phyloP scores from a whole-genome alignment of 2,888 invertebrate species.

The Tenthredo amoena region DNA sequence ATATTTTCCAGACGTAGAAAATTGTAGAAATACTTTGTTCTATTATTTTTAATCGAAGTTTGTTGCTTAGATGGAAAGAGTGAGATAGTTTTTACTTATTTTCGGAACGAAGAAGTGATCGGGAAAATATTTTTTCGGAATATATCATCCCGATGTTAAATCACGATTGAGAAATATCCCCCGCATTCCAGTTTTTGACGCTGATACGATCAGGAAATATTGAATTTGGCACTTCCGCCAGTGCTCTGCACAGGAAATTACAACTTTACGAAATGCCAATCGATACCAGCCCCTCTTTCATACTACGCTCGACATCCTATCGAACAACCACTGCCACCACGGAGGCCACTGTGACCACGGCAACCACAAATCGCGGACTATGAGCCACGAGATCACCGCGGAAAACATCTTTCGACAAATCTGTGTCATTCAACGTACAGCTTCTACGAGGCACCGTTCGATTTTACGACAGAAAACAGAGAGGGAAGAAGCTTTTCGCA shows the following conservation, averaged over 20 bases:
- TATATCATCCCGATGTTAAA: background rate
- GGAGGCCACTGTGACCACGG: slow-evolving; percentile 15
- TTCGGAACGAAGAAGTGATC: background rate
- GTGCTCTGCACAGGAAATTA: slow-evolving; percentile 44
- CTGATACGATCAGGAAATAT: slow-evolving; percentile 50
- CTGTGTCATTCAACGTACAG: background rate
- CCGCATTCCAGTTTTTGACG: slow-evolving; percentile 1
- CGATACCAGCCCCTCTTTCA: slow-evolving; percentile 38
- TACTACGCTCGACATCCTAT: background rate
- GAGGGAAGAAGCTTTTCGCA: background rate
- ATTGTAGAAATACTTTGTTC: background rate
- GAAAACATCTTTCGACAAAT: background rate
- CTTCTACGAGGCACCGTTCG: background rate
- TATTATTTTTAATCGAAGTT: background rate
- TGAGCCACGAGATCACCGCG: background rate
- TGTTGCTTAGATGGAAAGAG: background rate
- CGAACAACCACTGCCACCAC: background rate
- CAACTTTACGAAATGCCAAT: slow-evolving; percentile 51
- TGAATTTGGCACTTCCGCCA: slow-evolving; percentile 47
- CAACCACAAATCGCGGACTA: slow-evolving; percentile 36
- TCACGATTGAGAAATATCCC: background rate
- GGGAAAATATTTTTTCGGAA: background rate
- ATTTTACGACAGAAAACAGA: background rate
- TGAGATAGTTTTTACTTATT: background rate
- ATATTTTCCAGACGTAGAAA: background rate